Evolutionary conservation across 2,113 vertebrate genomes (phyloP).

Genomic region (Saimiri boliviensis): DNA sequence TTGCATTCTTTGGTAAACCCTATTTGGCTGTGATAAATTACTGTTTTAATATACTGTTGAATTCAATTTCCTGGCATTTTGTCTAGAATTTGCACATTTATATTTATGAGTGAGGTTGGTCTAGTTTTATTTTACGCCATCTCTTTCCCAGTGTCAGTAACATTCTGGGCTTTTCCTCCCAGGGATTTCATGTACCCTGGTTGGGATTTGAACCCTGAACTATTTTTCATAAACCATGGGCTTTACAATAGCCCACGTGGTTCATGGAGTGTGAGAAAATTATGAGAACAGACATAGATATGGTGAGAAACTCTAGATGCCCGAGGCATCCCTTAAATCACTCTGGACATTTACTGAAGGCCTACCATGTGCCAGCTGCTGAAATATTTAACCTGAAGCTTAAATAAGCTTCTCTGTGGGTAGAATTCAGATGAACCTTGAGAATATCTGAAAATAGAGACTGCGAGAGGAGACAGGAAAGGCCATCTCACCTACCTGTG

Average conservation of each 20-base stretch:
- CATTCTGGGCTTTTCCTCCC: conserved; percentile 30
- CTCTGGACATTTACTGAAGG: conserved; percentile 62
- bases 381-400: conserved; percentile 57
- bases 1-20: conserved; percentile 38
- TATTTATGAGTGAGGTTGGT: conserved; percentile 60
- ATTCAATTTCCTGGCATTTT: conserved; percentile 61
- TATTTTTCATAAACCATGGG: conserved; percentile 58
- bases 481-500: not conserved
- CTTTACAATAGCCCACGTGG: not conserved
- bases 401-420: conserved; percentile 47
- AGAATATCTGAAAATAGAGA: conserved; percentile 22
- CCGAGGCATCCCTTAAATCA: conserved; percentile 58
- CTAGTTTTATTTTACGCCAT: conserved; percentile 33
- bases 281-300: conserved; percentile 35
- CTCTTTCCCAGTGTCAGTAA: conserved; percentile 53
- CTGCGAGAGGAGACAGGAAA: not conserved
- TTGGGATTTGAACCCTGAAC: conserved; percentile 56
- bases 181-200: conserved; percentile 17
- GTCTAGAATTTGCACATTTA: conserved; percentile 41
- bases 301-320: conserved; percentile 56
- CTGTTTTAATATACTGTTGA: conserved; percentile 68
- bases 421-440: conserved; percentile 46
- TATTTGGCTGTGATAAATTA: conserved; percentile 63
- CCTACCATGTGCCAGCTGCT: conserved; percentile 47
- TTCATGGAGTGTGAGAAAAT: conserved; percentile 55